Evolutionary conservation across 2,888 invertebrate species (phyloP).

Genomic region (Noctua comes): DNA sequence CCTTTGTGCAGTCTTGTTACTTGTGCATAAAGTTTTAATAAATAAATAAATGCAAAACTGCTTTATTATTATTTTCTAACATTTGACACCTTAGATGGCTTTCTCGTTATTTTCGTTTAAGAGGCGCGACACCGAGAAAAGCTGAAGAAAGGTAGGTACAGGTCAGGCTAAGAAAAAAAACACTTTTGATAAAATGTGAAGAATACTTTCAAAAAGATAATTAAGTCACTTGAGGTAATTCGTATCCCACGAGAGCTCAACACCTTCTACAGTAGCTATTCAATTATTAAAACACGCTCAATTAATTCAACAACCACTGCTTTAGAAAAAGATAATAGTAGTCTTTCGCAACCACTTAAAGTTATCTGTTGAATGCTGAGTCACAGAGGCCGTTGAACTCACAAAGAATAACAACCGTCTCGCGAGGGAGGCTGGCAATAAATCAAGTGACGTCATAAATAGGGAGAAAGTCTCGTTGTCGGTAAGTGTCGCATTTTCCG

Average conservation of each 20-base stretch:
- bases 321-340: conserved; percentile 58
- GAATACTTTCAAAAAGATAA: conserved; percentile 6
- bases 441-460: conserved; percentile 79
- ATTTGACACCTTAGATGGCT: no score
- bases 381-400: conserved; percentile 73
- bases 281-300: conserved; percentile 54
- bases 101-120: no score
- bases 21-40: no score
- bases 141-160: no score
- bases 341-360: conserved; percentile 33
- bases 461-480: conserved; percentile 70
- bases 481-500: conserved; percentile 80
- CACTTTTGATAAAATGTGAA: not conserved
- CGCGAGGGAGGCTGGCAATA: conserved; percentile 72
- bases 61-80: not conserved
- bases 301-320: conserved; percentile 53
- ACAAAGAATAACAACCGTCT: conserved; percentile 77
- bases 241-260: conserved; percentile 34
- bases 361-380: conserved; percentile 68
- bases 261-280: conserved; percentile 41
- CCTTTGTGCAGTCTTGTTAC: no score
- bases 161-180: no score
- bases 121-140: no score
- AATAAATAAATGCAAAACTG: not conserved
- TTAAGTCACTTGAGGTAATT: conserved; percentile 8